Base-by-base conservation (phyloP, 1,140 invertebrate genomes). In the Anoplophora glabripennis region DNA sequence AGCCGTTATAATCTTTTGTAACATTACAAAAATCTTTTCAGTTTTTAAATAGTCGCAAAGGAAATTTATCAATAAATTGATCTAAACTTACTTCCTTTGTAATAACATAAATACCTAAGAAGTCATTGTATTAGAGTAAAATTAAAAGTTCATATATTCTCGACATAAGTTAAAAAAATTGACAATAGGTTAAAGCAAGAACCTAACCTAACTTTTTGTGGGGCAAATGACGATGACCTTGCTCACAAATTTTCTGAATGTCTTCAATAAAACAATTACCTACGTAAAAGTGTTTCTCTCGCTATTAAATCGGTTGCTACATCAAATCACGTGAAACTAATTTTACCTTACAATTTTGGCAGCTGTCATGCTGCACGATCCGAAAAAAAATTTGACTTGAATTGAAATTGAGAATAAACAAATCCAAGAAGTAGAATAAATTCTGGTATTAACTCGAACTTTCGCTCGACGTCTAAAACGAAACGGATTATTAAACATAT, bases 341-440 rank as follows among this genome's bases (percentile, higher is more conserved):
- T 14, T 48, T 48, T 48, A 48, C 10, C 33, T 10, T 35, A 35
- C 18, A 48, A 33, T 14, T 48, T 48, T 48, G 46, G 46, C 46
- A 48, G 12, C 14, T 48, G 46, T 48, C 41, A 44, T n/a, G 8
- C n/a, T 8, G 36, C 8, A 9, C 8, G 8, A 37, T 9, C 36
- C 36, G 8, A 8, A 37, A 38, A 1, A 44, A 4, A 44, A 14
- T 7, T 44, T n/a, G n/a, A n/a, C n/a, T n/a, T n/a, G n/a, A n/a
- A n/a, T n/a, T n/a, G n/a, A n/a, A n/a, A 14, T 11, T 44, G 41
- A 8, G 12, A 4, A 14, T 44, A 4, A 1, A 14, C 8, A 44
- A 44, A 17, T 44, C 10, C 41, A 44, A 44, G 12, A 44, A 14
- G 41, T 44, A 14, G 17, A 9, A 10, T 14, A n/a, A 44, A 44